Evolutionary conservation across 2,797 vertebrate species (phyloP).

Genomic region (Cygnus olor): DNA sequence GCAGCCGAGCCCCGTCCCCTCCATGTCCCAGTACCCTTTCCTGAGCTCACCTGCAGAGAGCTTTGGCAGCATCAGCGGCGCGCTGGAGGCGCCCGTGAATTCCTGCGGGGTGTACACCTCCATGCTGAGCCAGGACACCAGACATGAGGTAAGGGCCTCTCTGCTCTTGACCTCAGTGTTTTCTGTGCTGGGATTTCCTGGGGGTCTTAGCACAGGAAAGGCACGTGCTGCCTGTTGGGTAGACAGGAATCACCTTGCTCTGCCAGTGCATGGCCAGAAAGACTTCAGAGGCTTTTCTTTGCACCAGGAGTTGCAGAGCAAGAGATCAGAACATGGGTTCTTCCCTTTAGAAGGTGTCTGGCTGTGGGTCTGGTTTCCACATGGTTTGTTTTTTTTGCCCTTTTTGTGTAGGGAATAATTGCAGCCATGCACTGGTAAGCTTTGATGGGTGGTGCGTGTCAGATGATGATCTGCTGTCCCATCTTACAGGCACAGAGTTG

Average conservation of each 20-base stretch:
- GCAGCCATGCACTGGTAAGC: background rate
- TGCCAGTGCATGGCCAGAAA: background rate
- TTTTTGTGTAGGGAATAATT: background rate
- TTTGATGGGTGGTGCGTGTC: background rate
- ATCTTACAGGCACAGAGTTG: background rate
- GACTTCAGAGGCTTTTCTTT: background rate
- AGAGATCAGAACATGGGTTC: background rate
- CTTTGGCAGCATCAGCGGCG: rapidly evolving
- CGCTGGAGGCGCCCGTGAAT: background rate
- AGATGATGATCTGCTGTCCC: background rate
- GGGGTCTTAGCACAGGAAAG: background rate
- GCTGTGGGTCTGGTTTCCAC: background rate
- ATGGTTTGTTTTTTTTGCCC: background rate
- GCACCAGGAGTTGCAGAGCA: background rate
- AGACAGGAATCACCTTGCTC: background rate
- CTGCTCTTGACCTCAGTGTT: rapidly evolving
- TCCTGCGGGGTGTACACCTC: rapidly evolving
- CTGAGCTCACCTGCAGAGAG: background rate
- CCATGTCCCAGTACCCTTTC: background rate
- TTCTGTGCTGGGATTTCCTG: background rate
- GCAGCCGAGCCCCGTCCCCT: background rate
- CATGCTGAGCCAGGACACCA: background rate
- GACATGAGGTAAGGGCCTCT: background rate
- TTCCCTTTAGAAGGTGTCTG: background rate
- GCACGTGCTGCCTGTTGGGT: rapidly evolving